Evolutionary conservation across 2,113 vertebrate genomes (phyloP).

Genomic region (Pipa parva): DNA sequence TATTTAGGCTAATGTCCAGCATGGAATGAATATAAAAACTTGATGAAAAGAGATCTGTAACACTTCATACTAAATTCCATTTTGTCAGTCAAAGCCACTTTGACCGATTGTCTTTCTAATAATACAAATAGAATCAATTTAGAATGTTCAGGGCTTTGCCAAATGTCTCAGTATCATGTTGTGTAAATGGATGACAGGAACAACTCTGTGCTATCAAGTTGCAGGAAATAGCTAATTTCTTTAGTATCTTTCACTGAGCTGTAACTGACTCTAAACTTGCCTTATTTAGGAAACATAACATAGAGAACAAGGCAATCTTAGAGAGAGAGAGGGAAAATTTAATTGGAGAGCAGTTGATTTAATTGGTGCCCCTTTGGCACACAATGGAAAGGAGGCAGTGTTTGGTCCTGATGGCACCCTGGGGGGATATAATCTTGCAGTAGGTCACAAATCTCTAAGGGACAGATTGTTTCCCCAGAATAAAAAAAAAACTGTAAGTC

Average conservation of each 20-base stretch:
- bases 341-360: conserved; percentile 97
- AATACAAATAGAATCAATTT: conserved; percentile 47
- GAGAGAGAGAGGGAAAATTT: conserved; percentile 68
- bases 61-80: too few relatives aligned
- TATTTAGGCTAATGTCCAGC: too few relatives aligned
- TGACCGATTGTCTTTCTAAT: conserved; percentile 49
- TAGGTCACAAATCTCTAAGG: conserved; percentile 76
- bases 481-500: conserved; percentile 76
- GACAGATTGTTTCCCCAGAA: conserved; percentile 90
- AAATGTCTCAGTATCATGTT: conserved; percentile 72
- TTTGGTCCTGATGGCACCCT: conserved; percentile 83
- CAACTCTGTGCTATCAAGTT: conserved; percentile 89
- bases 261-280: conserved; percentile 83
- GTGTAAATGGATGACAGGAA: conserved; percentile 74
- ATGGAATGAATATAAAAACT: too few relatives aligned
- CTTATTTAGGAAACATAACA: conserved; percentile 69
- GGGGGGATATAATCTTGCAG: conserved; percentile 89
- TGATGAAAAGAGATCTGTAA: too few relatives aligned
- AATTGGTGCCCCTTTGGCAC: conserved; percentile 96
- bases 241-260: conserved; percentile 61
- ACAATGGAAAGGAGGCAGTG: conserved; percentile 85
- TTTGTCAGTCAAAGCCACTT: conserved; percentile 8
- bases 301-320: conserved; percentile 80
- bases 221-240: conserved; percentile 86
- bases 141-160: conserved; percentile 61